Percentiles rank a stretch among this genome's conserved stretches.
Conservation (phyloP, 2,888 invertebrate genomes). For the Tridacna crocea region DNA sequence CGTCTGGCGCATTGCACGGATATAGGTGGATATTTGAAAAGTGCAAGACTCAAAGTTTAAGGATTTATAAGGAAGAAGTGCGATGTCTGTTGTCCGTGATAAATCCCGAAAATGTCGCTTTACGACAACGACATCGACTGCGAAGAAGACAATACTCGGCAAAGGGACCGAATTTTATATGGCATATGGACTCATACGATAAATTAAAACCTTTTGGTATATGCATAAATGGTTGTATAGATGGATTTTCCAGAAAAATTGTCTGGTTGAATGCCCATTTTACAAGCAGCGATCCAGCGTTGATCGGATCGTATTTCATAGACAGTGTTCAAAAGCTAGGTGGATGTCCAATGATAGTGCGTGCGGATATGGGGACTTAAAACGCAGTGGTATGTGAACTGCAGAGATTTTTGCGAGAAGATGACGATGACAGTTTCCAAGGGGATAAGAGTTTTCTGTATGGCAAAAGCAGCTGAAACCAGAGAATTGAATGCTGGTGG, state of each 20-base stretch:
- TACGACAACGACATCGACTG: slow-evolving; percentile 36
- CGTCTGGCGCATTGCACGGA: slow-evolving; percentile 38
- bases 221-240: slow-evolving; percentile 26
- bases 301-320: slow-evolving; percentile 46
- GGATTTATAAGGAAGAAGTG: slow-evolving; percentile 11
- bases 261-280: slow-evolving; percentile 57
- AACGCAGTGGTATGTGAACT: slow-evolving; percentile 35
- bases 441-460: slow-evolving; percentile 35
- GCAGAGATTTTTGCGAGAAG: slow-evolving; percentile 31
- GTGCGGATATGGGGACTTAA: slow-evolving; percentile 53
- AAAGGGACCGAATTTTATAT: slow-evolving; percentile 53
- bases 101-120: slow-evolving; percentile 32
- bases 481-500: slow-evolving; percentile 63
- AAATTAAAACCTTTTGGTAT: slow-evolving; percentile 62
- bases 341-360: slow-evolving; percentile 45
- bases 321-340: slow-evolving; percentile 32
- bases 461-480: slow-evolving; percentile 51
- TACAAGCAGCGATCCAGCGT: slow-evolving; percentile 53
- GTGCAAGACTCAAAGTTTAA: slow-evolving; percentile 21
- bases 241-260: slow-evolving; percentile 51
- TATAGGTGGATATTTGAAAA: slow-evolving; percentile 49
- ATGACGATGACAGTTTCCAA: slow-evolving; percentile 15
- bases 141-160: slow-evolving; percentile 39
- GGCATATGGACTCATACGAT: slow-evolving; percentile 58
- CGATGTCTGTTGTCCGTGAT: slow-evolving; percentile 3